Percentiles rank a stretch among this genome's conserved stretches.
These are phyloP conservation scores for Colletes gigas DNA, from an alignment of 1,140 invertebrate genomes.

Conservation along the genomic window DNA sequence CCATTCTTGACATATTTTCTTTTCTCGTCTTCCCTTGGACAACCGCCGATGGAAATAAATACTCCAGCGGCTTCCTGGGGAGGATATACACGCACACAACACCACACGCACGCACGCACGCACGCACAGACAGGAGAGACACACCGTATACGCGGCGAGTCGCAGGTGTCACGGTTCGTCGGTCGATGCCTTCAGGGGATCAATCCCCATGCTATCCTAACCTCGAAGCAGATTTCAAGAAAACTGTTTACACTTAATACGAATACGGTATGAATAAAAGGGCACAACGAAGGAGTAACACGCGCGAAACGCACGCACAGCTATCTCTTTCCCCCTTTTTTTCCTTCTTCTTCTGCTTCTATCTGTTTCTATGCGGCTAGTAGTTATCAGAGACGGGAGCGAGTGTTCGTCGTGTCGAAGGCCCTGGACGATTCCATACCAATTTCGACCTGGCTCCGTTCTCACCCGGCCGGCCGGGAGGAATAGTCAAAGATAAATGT, in stretches of 20 bases:
- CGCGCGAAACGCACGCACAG: constrained; percentile 26
- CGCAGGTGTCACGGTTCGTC: constrained; percentile 59
- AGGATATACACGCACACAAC: constrained; percentile 47
- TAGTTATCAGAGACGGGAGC: constrained; percentile 47
- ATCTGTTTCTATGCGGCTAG: constrained; percentile 34
- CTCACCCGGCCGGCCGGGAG: constrained; percentile 50
- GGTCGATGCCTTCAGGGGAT: constrained; percentile 59
- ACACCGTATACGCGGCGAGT: constrained; percentile 28
- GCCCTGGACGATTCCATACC: constrained; percentile 63
- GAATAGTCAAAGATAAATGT: constrained; percentile 46
- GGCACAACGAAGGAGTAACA: constrained; percentile 2
- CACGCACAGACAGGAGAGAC: neutral
- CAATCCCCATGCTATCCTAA: constrained; percentile 63
- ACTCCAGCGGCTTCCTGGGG: constrained; percentile 52
- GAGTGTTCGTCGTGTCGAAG: constrained; percentile 39
- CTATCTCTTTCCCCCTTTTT: neutral
- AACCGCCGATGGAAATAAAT: constrained; percentile 28
- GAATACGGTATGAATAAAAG: neutral
- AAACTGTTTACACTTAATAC: constrained; percentile 42
- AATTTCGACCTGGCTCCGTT: constrained; percentile 50
- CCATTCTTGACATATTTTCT: constrained; percentile 53
- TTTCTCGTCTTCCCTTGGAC: constrained; percentile 37
- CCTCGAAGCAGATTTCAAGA: constrained; percentile 44
- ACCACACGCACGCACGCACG: constrained; percentile 5
- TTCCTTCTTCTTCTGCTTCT: constrained; percentile 1